Evolutionary conservation across 2,113 vertebrate species (phyloP).

Genomic region (Ardeotis arabs): DNA sequence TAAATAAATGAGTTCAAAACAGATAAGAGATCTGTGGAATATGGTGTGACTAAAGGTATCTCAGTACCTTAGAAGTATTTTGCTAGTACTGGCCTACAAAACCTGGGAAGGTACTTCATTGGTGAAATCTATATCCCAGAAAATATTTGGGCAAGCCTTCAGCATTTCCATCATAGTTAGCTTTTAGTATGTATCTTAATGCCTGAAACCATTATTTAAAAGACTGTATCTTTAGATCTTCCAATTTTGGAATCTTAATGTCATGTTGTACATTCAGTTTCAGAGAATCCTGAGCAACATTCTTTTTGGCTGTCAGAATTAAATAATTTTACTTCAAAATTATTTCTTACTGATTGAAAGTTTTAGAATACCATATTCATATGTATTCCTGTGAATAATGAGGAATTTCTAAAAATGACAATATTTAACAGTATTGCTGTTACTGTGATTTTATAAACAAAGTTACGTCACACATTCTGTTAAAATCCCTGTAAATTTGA

Average conservation of each 20-base stretch:
- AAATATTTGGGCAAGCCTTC: neutral
- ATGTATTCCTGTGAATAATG: neutral
- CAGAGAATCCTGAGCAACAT: neutral
- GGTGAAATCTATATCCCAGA: neutral
- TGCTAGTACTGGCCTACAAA: neutral
- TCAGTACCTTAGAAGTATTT: neutral
- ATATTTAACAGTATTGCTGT: neutral
- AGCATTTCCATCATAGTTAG: neutral
- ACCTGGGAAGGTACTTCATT: neutral
- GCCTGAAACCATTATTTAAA: neutral
- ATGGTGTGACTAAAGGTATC: neutral
- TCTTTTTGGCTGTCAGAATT: neutral
- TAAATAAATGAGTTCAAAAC: neutral
- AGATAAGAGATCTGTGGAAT: neutral
- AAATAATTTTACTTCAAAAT: neutral
- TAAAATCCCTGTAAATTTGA: neutral
- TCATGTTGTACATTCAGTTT: neutral
- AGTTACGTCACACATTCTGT: neutral
- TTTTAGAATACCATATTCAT: neutral
- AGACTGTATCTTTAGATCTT: neutral
- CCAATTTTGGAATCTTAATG: neutral
- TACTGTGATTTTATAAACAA: neutral
- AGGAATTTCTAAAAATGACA: neutral
- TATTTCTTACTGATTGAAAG: neutral
- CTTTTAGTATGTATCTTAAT: neutral